These are phyloP conservation scores for Trogon melanurus DNA, from an alignment of 2,113 vertebrate genomes.

Conservation along the genomic window DNA sequence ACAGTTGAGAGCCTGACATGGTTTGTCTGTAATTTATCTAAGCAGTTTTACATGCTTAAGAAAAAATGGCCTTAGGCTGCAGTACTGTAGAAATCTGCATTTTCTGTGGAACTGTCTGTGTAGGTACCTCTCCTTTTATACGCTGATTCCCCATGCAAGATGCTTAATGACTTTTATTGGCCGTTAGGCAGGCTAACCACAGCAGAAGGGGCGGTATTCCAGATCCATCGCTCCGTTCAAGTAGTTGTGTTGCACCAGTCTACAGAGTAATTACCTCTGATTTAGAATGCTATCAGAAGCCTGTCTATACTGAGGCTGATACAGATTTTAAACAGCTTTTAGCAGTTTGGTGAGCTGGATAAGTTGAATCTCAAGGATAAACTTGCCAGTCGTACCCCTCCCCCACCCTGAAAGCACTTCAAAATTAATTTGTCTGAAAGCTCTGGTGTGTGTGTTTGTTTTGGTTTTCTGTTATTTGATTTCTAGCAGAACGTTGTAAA, in stretches of 20 bases:
- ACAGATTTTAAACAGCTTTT: not conserved
- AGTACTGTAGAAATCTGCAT: not conserved
- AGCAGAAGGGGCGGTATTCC: not conserved
- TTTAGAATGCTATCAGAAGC: not conserved
- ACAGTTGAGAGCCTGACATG: not conserved
- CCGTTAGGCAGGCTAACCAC: not conserved
- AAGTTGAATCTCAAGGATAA: not conserved
- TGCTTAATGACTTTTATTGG: not conserved
- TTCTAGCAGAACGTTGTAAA: constrained; percentile 56
- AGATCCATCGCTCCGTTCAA: accelerated
- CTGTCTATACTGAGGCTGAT: not conserved
- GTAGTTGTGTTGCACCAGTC: not conserved
- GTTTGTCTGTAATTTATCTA: not conserved
- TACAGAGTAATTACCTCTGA: not conserved
- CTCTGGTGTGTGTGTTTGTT: constrained; percentile 40
- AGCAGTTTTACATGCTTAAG: not conserved
- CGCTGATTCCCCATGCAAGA: accelerated
- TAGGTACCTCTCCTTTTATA: not conserved
- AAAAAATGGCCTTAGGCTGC: not conserved
- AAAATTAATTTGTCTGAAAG: constrained; percentile 2
- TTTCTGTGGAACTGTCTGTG: not conserved
- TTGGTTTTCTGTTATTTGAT: constrained; percentile 62
- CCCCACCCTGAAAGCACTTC: not conserved
- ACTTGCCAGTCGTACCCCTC: not conserved
- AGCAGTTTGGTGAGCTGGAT: not conserved